A percentile compares a stretch with the other conserved stretches of the same genome.
These are phyloP conservation scores for Myiagra hebetior DNA, from an alignment of 2,113 vertebrate species.

Conservation along the genomic window DNA sequence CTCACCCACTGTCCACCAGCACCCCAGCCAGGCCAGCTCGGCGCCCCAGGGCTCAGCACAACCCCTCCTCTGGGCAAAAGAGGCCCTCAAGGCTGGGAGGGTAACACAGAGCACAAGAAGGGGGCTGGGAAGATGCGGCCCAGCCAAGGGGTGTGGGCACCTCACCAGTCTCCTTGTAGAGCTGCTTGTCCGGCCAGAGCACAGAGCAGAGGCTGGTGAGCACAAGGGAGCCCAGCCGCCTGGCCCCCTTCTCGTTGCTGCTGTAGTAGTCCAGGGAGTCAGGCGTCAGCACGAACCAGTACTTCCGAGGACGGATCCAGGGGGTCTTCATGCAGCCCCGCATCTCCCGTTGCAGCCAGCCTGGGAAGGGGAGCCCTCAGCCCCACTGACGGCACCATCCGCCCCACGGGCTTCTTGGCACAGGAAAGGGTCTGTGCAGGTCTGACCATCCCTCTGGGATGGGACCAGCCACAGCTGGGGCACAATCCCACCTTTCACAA, in stretches of 20 bases:
- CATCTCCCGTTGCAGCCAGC: conserved; percentile 91
- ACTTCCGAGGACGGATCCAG: conserved; percentile 89
- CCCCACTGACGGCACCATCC: accelerated
- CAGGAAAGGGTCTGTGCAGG: neutral
- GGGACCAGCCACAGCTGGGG: neutral
- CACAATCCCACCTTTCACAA: conserved; percentile 84
- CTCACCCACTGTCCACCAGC: neutral
- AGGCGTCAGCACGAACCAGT: conserved; percentile 91
- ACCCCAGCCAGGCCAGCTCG: neutral
- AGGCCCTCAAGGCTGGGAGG: neutral
- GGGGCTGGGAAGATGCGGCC: accelerated
- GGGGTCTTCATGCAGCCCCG: conserved; percentile 72
- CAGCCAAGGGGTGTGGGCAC: accelerated
- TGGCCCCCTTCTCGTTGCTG: conserved; percentile 82
- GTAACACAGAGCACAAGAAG: accelerated
- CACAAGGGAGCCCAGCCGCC: conserved; percentile 86
- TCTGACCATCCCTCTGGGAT: neutral
- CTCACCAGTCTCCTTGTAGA: conserved; percentile 91
- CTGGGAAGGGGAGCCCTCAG: conserved; percentile 60
- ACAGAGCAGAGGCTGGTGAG: conserved; percentile 94
- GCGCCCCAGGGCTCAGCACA: accelerated
- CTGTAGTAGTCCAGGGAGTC: conserved; percentile 95
- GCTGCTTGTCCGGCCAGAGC: conserved; percentile 92
- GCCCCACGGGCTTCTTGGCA: accelerated
- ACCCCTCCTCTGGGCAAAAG: accelerated